Percentiles rank a stretch among this genome's conserved stretches.
These are phyloP conservation scores for Hypothenemus hampei DNA, from an alignment of 1,140 invertebrate genomes.

Conservation along the genomic window DNA sequence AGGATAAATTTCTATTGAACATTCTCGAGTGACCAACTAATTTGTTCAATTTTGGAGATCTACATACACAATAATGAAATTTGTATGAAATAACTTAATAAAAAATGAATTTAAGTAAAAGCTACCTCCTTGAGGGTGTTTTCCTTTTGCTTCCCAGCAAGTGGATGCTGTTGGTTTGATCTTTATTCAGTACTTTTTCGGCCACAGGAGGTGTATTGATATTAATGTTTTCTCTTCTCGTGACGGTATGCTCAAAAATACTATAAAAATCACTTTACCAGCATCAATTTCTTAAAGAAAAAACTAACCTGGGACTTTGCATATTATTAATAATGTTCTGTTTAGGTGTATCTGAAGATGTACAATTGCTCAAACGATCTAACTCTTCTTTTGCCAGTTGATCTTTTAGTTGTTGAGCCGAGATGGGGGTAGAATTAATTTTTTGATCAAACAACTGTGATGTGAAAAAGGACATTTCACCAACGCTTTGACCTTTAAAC, in stretches of 20 bases:
- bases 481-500: too few relatives aligned
- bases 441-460: too few relatives aligned
- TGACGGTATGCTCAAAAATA: conserved; percentile 4
- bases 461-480: too few relatives aligned
- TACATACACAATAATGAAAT: conserved; percentile 4
- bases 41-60: conserved; percentile 6
- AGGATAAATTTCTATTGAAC: conserved; percentile 5
- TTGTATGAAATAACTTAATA: background rate
- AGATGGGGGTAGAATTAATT: too few relatives aligned
- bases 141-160: conserved; percentile 8
- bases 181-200: conserved; percentile 14
- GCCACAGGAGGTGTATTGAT: conserved; percentile 15
- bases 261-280: too few relatives aligned
- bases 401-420: background rate
- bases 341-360: background rate
- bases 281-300: too few relatives aligned
- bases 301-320: too few relatives aligned
- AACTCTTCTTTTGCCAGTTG: background rate
- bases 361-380: background rate
- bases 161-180: conserved; percentile 10
- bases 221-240: conserved; percentile 5
- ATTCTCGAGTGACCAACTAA: conserved; percentile 6
- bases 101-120: background rate
- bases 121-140: background rate
- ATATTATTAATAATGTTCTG: conserved; percentile 2